Conservation (phyloP, 2,113 vertebrate genomes). For the Triplophysa siluroides region DNA sequence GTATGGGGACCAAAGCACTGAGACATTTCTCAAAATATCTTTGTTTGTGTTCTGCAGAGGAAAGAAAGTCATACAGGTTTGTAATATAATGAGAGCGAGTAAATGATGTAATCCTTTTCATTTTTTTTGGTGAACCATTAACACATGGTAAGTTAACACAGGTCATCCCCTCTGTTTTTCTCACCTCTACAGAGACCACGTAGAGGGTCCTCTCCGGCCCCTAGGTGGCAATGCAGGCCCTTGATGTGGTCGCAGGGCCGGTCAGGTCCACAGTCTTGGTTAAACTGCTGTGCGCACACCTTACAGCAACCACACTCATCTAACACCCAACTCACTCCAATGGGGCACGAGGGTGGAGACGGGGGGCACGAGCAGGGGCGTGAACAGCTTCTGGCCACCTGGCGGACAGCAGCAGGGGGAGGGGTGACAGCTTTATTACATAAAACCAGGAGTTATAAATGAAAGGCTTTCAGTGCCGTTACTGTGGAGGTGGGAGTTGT, state of each 20-base stretch:
- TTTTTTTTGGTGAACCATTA: too few relatives aligned
- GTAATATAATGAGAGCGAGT: too few relatives aligned
- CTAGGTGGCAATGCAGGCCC: slow-evolving; percentile 76
- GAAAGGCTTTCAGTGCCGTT: slow-evolving; percentile 1
- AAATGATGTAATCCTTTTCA: too few relatives aligned
- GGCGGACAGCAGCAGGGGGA: slow-evolving; percentile 7
- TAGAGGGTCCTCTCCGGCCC: slow-evolving; percentile 64
- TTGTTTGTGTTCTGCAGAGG: too few relatives aligned
- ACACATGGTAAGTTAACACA: too few relatives aligned
- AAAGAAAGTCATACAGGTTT: too few relatives aligned
- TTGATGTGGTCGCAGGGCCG: slow-evolving; percentile 78
- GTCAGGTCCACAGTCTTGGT: slow-evolving; percentile 69
- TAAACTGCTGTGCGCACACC: slow-evolving; percentile 76
- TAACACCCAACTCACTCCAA: slow-evolving; percentile 70
- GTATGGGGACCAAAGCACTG: too few relatives aligned
- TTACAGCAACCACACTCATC: slow-evolving; percentile 77
- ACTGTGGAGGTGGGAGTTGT: not conserved
- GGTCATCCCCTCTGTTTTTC: not conserved
- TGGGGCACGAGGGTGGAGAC: slow-evolving; percentile 58
- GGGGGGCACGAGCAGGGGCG: slow-evolving; percentile 64
- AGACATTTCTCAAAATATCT: too few relatives aligned
- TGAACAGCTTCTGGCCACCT: slow-evolving; percentile 42
- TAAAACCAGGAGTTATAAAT: slow-evolving; percentile 26
- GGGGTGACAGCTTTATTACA: slow-evolving; percentile 45
- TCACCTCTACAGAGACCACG: slow-evolving; percentile 75